Percentiles rank a stretch among this genome's conserved stretches.
These are phyloP conservation scores for Zaprionus kolodkinae DNA, from an alignment of 1,140 invertebrate species.

Conservation along the genomic window DNA sequence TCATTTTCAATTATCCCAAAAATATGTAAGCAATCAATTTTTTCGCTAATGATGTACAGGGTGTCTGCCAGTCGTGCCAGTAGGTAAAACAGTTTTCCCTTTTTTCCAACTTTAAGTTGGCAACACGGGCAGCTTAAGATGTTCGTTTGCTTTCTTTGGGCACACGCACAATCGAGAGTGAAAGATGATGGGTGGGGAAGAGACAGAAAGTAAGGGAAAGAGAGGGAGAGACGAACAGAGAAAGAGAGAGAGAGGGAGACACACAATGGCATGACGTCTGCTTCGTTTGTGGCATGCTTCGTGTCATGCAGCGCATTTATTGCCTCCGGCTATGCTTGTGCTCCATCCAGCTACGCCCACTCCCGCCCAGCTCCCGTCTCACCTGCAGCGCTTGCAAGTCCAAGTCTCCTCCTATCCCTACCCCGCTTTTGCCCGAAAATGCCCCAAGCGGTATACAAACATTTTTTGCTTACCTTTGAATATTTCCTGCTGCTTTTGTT, in stretches of 20 bases:
- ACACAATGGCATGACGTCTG: background rate
- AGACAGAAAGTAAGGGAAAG: no score
- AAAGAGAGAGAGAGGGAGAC: background rate
- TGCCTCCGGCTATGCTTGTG: background rate
- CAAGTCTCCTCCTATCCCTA: background rate
- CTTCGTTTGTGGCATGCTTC: slow-evolving; percentile 10
- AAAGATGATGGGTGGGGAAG: no score
- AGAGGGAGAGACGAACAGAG: no score
- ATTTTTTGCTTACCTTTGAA: slow-evolving; percentile 45
- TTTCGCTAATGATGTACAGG: background rate
- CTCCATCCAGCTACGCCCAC: background rate
- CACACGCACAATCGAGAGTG: no score
- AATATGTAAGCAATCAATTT: background rate
- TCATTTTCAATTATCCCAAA: no score
- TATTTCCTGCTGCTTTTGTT: slow-evolving; percentile 17
- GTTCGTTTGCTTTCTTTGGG: background rate
- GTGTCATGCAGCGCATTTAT: background rate
- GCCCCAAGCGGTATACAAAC: slow-evolving; percentile 26
- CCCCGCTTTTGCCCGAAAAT: background rate
- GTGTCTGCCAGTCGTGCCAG: background rate
- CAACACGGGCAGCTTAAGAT: background rate
- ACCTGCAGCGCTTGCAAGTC: slow-evolving; percentile 14
- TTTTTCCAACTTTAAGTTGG: background rate
- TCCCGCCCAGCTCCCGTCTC: background rate
- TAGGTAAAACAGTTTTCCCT: background rate